Evolutionary conservation across 1,140 invertebrate genomes (phyloP), one percentile per base, ranked within the genome.

Genomic region (Augochlora pura): DNA sequence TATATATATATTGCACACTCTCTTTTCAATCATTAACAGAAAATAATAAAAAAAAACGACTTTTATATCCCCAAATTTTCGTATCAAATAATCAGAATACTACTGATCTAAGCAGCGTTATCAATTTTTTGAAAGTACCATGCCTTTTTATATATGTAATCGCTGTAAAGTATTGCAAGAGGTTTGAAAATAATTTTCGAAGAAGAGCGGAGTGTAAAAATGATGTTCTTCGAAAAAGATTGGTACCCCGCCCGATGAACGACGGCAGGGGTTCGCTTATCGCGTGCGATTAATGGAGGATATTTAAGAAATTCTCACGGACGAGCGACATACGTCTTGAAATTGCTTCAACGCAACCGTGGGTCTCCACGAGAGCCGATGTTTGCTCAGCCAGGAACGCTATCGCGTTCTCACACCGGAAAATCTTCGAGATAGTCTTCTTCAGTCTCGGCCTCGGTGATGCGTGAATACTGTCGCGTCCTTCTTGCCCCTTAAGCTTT

Each of bases 351-450:
- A 77, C 57, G 70, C 64, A 74, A 69, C 80, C 69, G 52, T 68
- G 76, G 42, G 70, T 74, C 81, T 85, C 69, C 76, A 77, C 67
- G 80, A 69, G 73, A 38, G 78, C 52, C 69, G 54, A 60, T 85
- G 79, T 85, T 85, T 85, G 84, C 68, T 71, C 74, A 85, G 70
- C 42, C 70, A 74, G 78, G 70, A 65, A 65, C 78, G 83, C 80
- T 85, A 85, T 85, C 84, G 70, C 84, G 64, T 85, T 74, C 83
- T 74, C 70, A 82, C 62, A 80, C 60, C 67, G 65, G 80, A 77
- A 82, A 84, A 85, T 85, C 79, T 81, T 69, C 66, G 18, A 85
- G 84, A 85, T 85, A 85, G 68, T 69, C 65, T 78, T 81, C 72
- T 81, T 85, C 62, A 70, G 52, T 46, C 82, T 81, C 72, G 72